These are phyloP conservation scores for Oikopleura albicans DNA, from an alignment of 23 tunicate genomes.

Conservation along the genomic window DNA sequence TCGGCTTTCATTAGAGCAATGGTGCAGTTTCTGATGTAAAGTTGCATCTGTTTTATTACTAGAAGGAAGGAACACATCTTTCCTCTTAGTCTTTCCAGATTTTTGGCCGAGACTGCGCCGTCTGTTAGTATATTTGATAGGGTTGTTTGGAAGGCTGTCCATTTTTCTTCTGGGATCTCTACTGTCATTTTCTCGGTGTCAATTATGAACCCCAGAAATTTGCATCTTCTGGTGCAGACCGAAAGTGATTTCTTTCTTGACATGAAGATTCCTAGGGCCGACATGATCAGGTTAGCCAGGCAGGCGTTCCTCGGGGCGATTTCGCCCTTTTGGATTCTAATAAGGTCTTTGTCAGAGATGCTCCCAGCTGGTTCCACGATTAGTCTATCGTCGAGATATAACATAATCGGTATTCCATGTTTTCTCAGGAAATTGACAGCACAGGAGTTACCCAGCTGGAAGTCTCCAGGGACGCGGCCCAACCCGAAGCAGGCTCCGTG, in stretches of 20 bases:
- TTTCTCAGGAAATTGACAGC: not conserved
- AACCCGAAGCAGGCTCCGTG: not conserved
- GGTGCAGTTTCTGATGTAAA: not conserved
- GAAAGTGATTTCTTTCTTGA: not conserved
- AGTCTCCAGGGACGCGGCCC: not conserved
- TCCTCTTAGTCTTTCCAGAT: not conserved
- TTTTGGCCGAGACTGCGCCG: not conserved
- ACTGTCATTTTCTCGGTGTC: not conserved
- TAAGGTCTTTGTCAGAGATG: not conserved
- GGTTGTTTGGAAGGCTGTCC: not conserved
- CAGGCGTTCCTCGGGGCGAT: not conserved
- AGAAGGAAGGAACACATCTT: not conserved
- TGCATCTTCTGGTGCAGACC: not conserved
- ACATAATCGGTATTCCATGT: not conserved
- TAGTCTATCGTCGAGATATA: conserved; percentile 1
- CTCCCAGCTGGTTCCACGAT: not conserved
- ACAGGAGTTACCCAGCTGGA: not conserved
- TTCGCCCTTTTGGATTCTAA: not conserved
- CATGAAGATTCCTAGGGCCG: not conserved
- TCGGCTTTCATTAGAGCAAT: not conserved
- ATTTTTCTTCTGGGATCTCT: not conserved
- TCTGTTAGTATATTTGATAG: not conserved
- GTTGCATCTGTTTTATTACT: not conserved
- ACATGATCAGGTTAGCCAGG: not conserved
- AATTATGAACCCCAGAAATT: not conserved